Conservation (phyloP, 2,888 invertebrate genomes). For the Erannis defoliaria region DNA sequence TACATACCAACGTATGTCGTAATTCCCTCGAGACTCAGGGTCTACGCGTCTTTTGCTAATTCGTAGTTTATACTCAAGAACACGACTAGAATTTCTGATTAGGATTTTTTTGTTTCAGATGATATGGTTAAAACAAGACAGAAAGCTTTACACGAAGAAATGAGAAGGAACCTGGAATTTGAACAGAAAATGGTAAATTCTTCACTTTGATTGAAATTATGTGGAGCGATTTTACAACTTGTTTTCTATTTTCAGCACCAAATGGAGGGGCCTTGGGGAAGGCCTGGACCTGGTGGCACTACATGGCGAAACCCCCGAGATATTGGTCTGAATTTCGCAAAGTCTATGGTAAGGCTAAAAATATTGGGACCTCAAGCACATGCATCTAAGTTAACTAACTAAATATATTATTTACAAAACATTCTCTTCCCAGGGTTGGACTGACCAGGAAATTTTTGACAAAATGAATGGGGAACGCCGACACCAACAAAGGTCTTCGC, state of each 20-base stretch:
- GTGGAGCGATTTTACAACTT: slow-evolving; percentile 12
- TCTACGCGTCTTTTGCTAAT: too few relatives aligned
- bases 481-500: slow-evolving; percentile 72
- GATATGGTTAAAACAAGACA: slow-evolving; percentile 86
- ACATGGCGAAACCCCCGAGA: slow-evolving; percentile 91
- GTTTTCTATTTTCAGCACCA: slow-evolving; percentile 66
- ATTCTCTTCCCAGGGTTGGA: slow-evolving; percentile 71
- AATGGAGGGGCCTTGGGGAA: slow-evolving; percentile 88
- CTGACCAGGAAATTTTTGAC: slow-evolving; percentile 75
- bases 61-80: too few relatives aligned
- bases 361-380: not conserved
- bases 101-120: slow-evolving; percentile 67
- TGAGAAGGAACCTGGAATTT: slow-evolving; percentile 74
- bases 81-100: too few relatives aligned
- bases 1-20: too few relatives aligned
- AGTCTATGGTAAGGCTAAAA: slow-evolving; percentile 89
- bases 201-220: not conserved
- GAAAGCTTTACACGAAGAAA: slow-evolving; percentile 79
- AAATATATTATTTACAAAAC: not conserved
- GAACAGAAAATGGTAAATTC: slow-evolving; percentile 85
- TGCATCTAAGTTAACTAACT: not conserved
- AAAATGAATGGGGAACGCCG: slow-evolving; percentile 68
- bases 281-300: slow-evolving; percentile 90
- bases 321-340: slow-evolving; percentile 91
- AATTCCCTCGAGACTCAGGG: too few relatives aligned